Evolutionary conservation across 2,113 vertebrate genomes (phyloP), one percentile per base, ranked within the genome.

Genomic region (Xiphias gladius): DNA sequence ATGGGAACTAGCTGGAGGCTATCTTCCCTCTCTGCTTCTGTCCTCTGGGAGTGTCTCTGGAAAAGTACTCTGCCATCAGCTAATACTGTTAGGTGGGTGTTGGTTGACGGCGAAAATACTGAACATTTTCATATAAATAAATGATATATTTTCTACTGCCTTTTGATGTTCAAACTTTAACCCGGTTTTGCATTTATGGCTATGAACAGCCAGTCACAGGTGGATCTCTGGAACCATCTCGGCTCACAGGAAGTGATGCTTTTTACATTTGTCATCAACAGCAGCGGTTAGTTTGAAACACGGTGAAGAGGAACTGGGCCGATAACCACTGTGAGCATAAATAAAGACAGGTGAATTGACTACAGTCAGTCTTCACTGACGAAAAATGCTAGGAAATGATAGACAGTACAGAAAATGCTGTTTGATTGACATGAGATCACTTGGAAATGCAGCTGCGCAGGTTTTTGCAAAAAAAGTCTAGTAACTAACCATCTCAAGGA

Each of bases 1-100:
- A 87, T 92, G 88, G 82, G 87, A 91, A 91, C 61, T 75, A 73
- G 79, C 86, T 82, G 68, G 5, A 88, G 84, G 87, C 82, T 59
- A 48, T 82, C 57, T 84, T 85, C 46, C 79, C 39, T 73, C 68
- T 52, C 72, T n/a, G 59, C 28, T 4, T 28, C 57, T 30, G 43
- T 74, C 55, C 75, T 84, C 65, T 68, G 86, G 83, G 82, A 91
- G 16, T 43, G 64, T 75, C 82, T 80, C 59, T 86, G 88, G 79
- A 79, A 87, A 86, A 82, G 10, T 64, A 65, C 80, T 76, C 65
- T 62, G 79, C 62, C 77, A 26, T 59, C 24, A 28, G 50, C 71
- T 70, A 58, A 79, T 70, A 12, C 48, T 20, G 10, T 71, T 57
- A 58, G 57, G 32, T 80, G 69, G 50, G 5, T 14, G 64, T 32